These are phyloP conservation scores for Anneissia japonica DNA, from an alignment of 35 echinoderm and acorn worm species.

Conservation along the genomic window DNA sequence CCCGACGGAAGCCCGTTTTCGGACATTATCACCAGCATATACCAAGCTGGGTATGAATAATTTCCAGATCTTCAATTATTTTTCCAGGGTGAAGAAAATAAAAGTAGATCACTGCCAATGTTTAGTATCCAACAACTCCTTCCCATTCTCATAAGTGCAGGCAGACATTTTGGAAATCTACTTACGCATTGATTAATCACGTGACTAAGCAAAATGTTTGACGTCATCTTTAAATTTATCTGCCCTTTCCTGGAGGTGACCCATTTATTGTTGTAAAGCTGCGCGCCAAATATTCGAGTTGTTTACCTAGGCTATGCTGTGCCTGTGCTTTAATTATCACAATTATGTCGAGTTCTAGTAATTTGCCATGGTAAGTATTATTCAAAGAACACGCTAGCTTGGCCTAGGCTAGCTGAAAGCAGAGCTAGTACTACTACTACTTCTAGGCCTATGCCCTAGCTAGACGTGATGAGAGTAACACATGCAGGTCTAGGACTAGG, in stretches of 20 bases:
- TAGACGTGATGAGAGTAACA: too few species aligned
- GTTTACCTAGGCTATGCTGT: background rate
- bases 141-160: background rate
- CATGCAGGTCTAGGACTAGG: too few species aligned
- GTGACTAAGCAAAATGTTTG: background rate
- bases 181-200: background rate
- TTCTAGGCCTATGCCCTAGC: too few species aligned
- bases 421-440: too few species aligned
- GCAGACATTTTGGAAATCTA: background rate
- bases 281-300: background rate
- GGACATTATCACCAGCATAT: background rate
- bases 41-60: background rate
- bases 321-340: background rate
- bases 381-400: too few species aligned
- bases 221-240: slow-evolving; percentile 2
- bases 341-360: background rate
- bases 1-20: background rate
- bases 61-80: background rate
- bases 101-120: background rate
- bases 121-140: background rate
- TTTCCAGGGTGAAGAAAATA: background rate
- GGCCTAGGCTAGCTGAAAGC: too few species aligned
- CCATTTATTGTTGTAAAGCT: background rate
- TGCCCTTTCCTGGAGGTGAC: background rate
- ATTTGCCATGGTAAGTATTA: background rate